A percentile compares a stretch with the other conserved stretches of the same genome.
Conservation (phyloP, 2,888 invertebrate genomes). For the Eristalis pertinax region DNA sequence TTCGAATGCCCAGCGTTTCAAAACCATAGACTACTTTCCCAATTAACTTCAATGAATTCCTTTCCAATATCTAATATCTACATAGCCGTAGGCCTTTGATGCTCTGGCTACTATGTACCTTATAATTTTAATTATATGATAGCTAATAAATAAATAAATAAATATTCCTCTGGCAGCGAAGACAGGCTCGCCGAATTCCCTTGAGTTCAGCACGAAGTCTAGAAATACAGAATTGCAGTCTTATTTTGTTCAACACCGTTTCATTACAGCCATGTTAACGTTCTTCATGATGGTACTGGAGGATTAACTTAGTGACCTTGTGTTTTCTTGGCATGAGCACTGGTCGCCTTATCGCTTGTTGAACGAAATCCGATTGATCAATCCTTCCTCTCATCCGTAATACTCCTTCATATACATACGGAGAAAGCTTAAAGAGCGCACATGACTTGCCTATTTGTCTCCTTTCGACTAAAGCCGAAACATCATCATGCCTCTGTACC, state of each 20-base stretch:
- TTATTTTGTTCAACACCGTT: background rate
- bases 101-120: too few relatives aligned
- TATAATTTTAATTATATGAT: too few relatives aligned
- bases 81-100: too few relatives aligned
- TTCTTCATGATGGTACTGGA: background rate
- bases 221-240: background rate
- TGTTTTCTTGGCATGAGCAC: too few relatives aligned
- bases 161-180: too few relatives aligned
- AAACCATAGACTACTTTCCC: background rate
- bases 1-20: background rate
- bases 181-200: background rate
- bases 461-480: too few relatives aligned
- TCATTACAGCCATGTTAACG: background rate
- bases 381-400: constrained; percentile 36
- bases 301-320: background rate
- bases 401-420: constrained; percentile 12
- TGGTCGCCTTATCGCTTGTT: too few relatives aligned
- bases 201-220: background rate
- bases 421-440: too few relatives aligned
- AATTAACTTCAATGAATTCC: background rate
- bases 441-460: too few relatives aligned
- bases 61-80: too few relatives aligned
- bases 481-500: too few relatives aligned
- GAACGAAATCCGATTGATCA: constrained; percentile 15
- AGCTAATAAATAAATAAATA: too few relatives aligned